These are phyloP conservation scores for Leistus spinibarbis DNA, from an alignment of 2,888 invertebrate genomes.

Conservation along the genomic window DNA sequence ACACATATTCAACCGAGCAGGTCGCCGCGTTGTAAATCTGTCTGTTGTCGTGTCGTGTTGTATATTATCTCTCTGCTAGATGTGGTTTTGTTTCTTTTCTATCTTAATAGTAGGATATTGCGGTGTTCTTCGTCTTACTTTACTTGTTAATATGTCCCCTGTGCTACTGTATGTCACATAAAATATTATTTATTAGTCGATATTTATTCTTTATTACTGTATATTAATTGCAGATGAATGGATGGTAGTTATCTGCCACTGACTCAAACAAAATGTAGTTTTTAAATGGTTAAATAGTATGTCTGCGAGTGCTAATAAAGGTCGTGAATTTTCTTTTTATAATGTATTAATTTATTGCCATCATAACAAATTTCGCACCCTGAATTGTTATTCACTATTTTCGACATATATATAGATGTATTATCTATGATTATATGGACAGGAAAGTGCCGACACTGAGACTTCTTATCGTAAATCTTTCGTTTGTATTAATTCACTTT, in stretches of 20 bases:
- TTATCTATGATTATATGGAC: no score
- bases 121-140: neutral
- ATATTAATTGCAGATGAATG: neutral
- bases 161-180: neutral
- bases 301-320: neutral
- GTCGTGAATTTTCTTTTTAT: no score
- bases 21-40: slow-evolving; percentile 14
- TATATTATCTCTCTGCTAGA: neutral
- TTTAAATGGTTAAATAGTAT: neutral
- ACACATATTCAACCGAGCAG: slow-evolving; percentile 22
- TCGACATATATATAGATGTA: no score
- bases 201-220: neutral
- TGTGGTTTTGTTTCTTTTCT: neutral
- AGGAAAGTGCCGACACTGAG: no score
- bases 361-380: no score
- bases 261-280: neutral
- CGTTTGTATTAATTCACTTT: neutral
- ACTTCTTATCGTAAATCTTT: no score
- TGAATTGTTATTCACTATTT: no score
- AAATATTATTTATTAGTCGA: neutral
- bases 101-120: neutral
- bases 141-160: neutral
- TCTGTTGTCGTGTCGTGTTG: slow-evolving; percentile 2
- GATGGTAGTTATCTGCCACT: neutral
- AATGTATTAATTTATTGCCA: no score